Base-by-base conservation (phyloP, 2,113 vertebrate genomes). In the Apus apus region DNA sequence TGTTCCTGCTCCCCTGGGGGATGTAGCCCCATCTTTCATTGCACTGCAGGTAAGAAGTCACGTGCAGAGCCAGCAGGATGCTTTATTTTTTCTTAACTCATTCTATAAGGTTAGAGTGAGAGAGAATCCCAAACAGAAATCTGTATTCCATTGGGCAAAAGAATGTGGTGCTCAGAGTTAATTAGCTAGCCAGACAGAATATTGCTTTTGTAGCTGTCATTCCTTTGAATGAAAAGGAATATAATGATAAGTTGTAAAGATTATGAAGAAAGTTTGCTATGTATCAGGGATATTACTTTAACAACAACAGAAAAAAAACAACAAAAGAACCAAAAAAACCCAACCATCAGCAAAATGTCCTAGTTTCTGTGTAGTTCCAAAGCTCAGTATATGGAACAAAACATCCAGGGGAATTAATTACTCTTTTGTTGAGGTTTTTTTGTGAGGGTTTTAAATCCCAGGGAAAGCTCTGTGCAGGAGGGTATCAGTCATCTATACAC, bases 341-440 rank as follows among this genome's bases (percentile, higher is more conserved):
- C 40, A 43, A 43, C 40, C 5, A 89, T 53, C 80, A 95, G 93
- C 91, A 94, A 90, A 84, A 72, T 77, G 79, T 76, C 91, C 95
- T 86, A 92, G 74, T 96, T 97, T 96, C 95, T 75, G 54, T 53
- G 46, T 65, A 79, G 90, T 84, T 94, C 90, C 89, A 90, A 96
- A 93, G 85, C 87, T 87, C 67, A 46, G 78, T 68, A 89, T 89
- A 78, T 89, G 89, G 87, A 94, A 93, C 92, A 94, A 95, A 84
- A 83, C 93, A 92, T 93, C 84, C 88, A 96, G 48, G 66, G 71
- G 93, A 97, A 94, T 97, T 95, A 94, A 95, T 96, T 95, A 95
- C 22, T 6, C 91, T 96, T 93, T 79, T 84, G 90, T 90, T 75
- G 80, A 89, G 53, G 2, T 29, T 92, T 90, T 48, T 82, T 66